Evolutionary conservation across 2,113 vertebrate genomes (phyloP), one percentile per base, ranked within the genome.

Genomic region (Onychostruthus taczanowskii): DNA sequence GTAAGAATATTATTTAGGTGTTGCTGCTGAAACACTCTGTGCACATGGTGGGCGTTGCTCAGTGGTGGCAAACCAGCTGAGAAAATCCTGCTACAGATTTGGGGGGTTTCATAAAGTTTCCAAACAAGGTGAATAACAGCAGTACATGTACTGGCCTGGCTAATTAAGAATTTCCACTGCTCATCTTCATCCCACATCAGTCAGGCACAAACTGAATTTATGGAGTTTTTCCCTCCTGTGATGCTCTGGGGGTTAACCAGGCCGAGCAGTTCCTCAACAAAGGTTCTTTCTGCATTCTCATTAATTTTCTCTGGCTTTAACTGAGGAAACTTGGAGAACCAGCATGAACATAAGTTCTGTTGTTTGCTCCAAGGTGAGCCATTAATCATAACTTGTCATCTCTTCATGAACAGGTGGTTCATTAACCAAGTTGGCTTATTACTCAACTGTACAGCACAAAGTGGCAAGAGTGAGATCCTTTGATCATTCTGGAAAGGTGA

Each of bases 361-460:
- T 52, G 47, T 55, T 84, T 89, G 50, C 46, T 74, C 43, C 47
- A 33, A 24, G 72, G 63, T 22, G 79, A 91, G 44, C 23, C 16
- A 53, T 89, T 68, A 87, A 91, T 78, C 50, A 26, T 30, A 64
- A 55, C 46, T 62, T 85, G 13, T 70, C 50, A 77, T 95, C 64
- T 62, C 93, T 85, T 93, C 66, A 21, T 83, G 87, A 76, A 74
- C 97, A 99, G 99, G 99, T 76, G 99, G 99, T 6, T 99, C 99
- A 6, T 97, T 99, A 88, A 99, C 99, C 70, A 99, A 99, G 93
- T 97, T 99, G 84, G 99, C 99, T 33, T 99, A 99, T 97, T 99
- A 99, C 77, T 99, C 99, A 31, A 99, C 99, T 4, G 99, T 99
- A 5, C 99, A 99, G 93, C 99, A 99, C 95, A 99, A 99, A 97